Base-by-base conservation (phyloP, 2,797 vertebrate genomes). In the Urosaurus nigricauda region DNA sequence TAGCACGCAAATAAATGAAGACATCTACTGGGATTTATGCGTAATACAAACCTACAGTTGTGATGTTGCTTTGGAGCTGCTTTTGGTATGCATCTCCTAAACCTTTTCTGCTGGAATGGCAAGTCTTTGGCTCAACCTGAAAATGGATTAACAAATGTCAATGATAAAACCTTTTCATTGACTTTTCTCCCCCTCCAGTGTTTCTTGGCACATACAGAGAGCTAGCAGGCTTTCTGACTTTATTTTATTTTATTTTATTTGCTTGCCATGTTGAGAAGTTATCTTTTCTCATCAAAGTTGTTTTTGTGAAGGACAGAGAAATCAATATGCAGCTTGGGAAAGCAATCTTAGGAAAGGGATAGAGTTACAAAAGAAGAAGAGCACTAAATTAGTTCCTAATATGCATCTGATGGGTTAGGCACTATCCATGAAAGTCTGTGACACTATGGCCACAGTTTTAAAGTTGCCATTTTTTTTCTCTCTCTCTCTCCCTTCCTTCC, bases 141-240 rank as follows among this genome's bases (percentile, higher is more conserved):
- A 83, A 75, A 88, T 65, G 71, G 79, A 88, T 88, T 83, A 83
- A n/a, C 71, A 88, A 83, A 75, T 77, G 58, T 83, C 87, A 88
- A 74, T 77, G 43, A 26, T 35, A 83, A 88, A 88, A 83, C 40
- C 40, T 77, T 88, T 87, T n/a, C 24, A 77, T 51, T 88, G 71
- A 53, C 71, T 75, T 83, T 32, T 26, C 40, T 65, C 77, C 8
- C 70, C 65, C 35, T 63, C 40, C 56, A 43, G 21, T 35, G 8
- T 56, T 63, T 75, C 32, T 89, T 89, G 83, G 84, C 53, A 82
- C 26, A 84, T 6, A 21, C 32, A 29, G 78, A 32, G 13, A 79
- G 37, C 9, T 5, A 90, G 68, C 81, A 29, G 11, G 24, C 47
- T 63, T 82, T 85, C 37, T 87, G 14, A 73, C 73, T 84, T 90